Evolutionary conservation across 2,797 vertebrate genomes (phyloP).

Genomic region (Oreonectes daqikongensis): DNA sequence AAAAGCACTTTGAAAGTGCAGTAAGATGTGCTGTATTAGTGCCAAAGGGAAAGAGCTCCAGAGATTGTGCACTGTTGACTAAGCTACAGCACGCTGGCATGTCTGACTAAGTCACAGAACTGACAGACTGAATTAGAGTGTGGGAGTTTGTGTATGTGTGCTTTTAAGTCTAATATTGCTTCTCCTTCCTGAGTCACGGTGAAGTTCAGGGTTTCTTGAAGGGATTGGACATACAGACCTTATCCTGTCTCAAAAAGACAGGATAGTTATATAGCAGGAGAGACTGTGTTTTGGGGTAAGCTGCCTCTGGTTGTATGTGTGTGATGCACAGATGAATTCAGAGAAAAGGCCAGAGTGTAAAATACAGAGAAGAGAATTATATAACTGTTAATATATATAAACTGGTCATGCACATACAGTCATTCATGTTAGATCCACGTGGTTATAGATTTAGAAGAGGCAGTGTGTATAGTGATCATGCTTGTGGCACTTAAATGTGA

Average conservation of each 20-base stretch:
- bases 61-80: conserved; percentile 41
- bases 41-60: conserved; percentile 25
- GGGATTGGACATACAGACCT: conserved; percentile 27
- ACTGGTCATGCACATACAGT: conserved; percentile 47
- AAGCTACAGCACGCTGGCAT: conserved; percentile 24
- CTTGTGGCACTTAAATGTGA: not conserved
- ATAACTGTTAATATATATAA: conserved; percentile 41
- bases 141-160: conserved; percentile 25
- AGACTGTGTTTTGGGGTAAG: conserved; percentile 18
- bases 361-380: conserved; percentile 6
- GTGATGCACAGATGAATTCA: not conserved
- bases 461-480: not conserved
- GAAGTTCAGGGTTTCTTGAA: conserved; percentile 11
- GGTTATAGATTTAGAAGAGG: conserved; percentile 23
- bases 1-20: not conserved
- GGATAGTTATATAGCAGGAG: not conserved
- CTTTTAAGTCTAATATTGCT: conserved; percentile 42
- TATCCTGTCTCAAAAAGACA: conserved; percentile 10
- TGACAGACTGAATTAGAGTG: conserved; percentile 41
- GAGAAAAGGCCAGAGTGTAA: conserved; percentile 17
- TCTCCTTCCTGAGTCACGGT: conserved; percentile 43
- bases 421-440: conserved; percentile 51
- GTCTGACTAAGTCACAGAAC: conserved; percentile 43
- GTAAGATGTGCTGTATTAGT: conserved; percentile 24
- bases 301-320: conserved; percentile 21